phyloP scores from a whole-genome alignment of 2,113 vertebrate genomes.

The Acinonyx jubatus region DNA sequence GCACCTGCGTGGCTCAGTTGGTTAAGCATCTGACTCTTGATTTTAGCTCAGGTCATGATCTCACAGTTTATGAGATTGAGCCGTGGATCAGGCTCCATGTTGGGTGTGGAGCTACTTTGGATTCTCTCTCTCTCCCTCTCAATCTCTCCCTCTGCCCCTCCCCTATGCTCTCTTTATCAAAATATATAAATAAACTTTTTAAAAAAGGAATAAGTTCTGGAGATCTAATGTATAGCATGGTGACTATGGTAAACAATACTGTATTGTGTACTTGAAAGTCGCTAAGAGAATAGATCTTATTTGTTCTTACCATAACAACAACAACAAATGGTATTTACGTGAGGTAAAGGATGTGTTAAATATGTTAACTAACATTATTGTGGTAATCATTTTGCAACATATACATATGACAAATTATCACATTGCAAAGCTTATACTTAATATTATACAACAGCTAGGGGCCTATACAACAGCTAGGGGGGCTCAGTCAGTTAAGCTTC shows the following conservation, averaged over 20 bases:
- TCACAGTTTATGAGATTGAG: too few relatives aligned
- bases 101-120: too few relatives aligned
- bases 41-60: too few relatives aligned
- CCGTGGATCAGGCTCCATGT: too few relatives aligned
- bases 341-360: background rate
- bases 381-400: background rate
- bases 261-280: background rate
- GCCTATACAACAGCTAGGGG: too few relatives aligned
- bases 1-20: too few relatives aligned
- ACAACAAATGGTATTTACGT: background rate
- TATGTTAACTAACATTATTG: background rate
- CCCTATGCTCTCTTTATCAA: too few relatives aligned
- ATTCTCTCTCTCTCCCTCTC: too few relatives aligned
- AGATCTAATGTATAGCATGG: background rate
- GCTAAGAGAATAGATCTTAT: background rate
- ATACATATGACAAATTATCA: background rate
- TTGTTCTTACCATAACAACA: background rate
- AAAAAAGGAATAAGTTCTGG: background rate
- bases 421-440: background rate
- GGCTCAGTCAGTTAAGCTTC: too few relatives aligned
- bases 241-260: background rate
- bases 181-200: too few relatives aligned
- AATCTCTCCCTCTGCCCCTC: too few relatives aligned
- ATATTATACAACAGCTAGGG: background rate
- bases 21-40: too few relatives aligned